Evolutionary conservation across 2,888 invertebrate genomes (phyloP).

Genomic region (Trissolcus brochymenae): DNA sequence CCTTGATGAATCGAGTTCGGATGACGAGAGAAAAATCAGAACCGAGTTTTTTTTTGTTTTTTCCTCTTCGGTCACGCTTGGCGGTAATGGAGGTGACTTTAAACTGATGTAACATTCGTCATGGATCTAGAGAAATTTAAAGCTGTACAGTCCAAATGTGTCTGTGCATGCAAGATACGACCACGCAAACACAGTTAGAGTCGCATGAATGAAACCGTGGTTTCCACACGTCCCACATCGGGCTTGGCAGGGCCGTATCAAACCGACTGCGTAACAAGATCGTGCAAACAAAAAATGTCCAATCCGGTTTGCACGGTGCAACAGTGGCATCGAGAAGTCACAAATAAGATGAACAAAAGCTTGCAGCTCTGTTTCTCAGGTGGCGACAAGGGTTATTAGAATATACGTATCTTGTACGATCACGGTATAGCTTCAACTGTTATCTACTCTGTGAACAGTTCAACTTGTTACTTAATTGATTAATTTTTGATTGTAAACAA

Average conservation of each 20-base stretch:
- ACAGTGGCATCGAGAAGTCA: slow-evolving; percentile 19
- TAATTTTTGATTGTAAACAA: too few species aligned
- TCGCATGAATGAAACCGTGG: slow-evolving; percentile 72
- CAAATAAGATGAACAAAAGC: slow-evolving; percentile 11
- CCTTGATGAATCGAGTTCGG: background rate
- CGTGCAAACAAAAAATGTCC: slow-evolving; percentile 37
- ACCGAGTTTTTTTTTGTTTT: background rate
- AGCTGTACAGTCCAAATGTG: slow-evolving; percentile 33
- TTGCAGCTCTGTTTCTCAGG: slow-evolving; percentile 15
- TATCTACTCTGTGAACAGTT: too few species aligned
- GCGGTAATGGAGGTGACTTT: background rate
- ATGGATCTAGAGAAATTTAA: slow-evolving; percentile 36
- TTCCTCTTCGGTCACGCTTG: background rate
- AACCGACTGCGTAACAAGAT: slow-evolving; percentile 51
- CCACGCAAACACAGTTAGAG: slow-evolving; percentile 57
- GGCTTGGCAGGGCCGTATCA: slow-evolving; percentile 59
- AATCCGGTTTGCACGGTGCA: slow-evolving; percentile 52
- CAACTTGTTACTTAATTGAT: too few species aligned
- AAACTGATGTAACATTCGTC: slow-evolving; percentile 10
- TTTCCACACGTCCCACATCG: slow-evolving; percentile 68
- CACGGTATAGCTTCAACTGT: too few species aligned
- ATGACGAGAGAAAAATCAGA: background rate
- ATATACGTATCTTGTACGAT: too few species aligned
- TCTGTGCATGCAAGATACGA: slow-evolving; percentile 51
- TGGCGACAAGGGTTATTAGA: slow-evolving; percentile 5